Evolutionary conservation across 2,888 invertebrate genomes (phyloP), one percentile per base, ranked within the genome.

Genomic region (Troides helena): DNA sequence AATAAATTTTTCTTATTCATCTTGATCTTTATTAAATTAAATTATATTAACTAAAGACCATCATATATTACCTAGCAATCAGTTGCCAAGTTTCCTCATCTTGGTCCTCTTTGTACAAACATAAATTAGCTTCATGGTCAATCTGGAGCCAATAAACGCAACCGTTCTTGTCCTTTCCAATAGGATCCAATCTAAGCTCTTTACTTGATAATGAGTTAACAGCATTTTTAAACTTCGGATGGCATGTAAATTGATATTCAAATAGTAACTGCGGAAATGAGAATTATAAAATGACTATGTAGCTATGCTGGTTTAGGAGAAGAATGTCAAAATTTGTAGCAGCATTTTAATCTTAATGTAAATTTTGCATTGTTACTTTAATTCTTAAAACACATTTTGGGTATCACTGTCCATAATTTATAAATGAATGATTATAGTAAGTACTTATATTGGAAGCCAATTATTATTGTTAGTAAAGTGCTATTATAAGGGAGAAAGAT

Each of bases 71-170:
- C 97, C 95, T 96, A 73, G 98, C 98, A 73, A 99, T 96, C 62
- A 98, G 94, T 82, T 96, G 95, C 98, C 98, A 99, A 18, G 97
- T 97, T 85, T 99, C 98, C 84, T 99, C 99, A 87, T 99, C 99
- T 75, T 97, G 95, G 83, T 99, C 98, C 88, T 99, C 99, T 81
- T 97, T 96, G 87, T 98, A 99, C 62, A 99, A 95, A 74, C 98
- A 94, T 73, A 99, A 93, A 87, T 98, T 98, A 78, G 97, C 96
- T 71, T 97, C 96, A 73, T 96, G 95, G 86, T 99, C 98, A 69
- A 96, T 94, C 80, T 99, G 97, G 79, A 96, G 95, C 99, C 99
- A 99, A 87, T 99, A 99, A 8, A 96, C 94, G 84, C 97, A 95
- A 0, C 99, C 99, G 80, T 95, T 94, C 74, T 96, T 96, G 90